Evolutionary conservation across 2,797 vertebrate species (phyloP).

Genomic region (Heteromormyrus szaboi): DNA sequence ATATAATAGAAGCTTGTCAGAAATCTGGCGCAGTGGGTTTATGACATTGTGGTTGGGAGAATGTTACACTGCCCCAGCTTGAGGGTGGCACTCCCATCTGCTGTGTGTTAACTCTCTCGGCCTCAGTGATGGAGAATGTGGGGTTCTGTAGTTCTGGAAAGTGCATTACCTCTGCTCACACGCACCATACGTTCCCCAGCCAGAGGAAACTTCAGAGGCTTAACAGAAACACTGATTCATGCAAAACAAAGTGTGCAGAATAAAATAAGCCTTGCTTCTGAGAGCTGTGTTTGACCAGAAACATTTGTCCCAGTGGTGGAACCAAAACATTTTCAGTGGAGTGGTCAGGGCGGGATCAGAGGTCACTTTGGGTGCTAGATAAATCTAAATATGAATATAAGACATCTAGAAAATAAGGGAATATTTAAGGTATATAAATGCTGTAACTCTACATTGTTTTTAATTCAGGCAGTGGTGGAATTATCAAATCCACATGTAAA

Average conservation of each 20-base stretch:
- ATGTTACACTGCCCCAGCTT: neutral
- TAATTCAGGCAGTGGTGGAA: neutral
- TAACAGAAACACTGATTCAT: neutral
- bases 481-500: neutral
- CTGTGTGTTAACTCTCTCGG: neutral
- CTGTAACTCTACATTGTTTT: neutral
- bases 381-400: neutral
- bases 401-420: neutral
- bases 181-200: neutral
- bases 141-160: neutral
- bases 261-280: neutral
- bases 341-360: neutral
- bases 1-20: neutral
- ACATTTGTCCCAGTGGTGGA: neutral
- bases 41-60: neutral
- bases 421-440: neutral
- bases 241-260: neutral
- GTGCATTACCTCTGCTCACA: neutral
- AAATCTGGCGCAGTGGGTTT: neutral
- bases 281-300: neutral
- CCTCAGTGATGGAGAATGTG: neutral
- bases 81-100: neutral
- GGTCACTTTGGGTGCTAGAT: neutral
- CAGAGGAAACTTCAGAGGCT: neutral
- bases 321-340: neutral